These are phyloP conservation scores for Cuculus canorus DNA, from an alignment of 2,797 vertebrate genomes.

Conservation along the genomic window DNA sequence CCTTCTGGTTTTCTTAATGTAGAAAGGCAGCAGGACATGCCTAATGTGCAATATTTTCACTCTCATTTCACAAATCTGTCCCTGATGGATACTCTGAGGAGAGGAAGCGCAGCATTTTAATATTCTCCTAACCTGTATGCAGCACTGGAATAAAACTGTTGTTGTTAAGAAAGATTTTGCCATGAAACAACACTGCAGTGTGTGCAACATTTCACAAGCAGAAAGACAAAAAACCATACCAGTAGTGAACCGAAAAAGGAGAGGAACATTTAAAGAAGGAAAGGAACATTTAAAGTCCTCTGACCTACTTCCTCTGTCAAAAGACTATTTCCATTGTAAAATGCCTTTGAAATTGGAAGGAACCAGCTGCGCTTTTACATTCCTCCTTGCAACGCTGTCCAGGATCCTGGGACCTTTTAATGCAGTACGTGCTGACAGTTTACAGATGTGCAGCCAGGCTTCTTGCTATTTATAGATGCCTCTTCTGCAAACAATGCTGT, in stretches of 20 bases:
- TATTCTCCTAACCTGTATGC: not conserved
- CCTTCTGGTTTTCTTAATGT: not conserved
- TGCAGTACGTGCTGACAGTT: constrained; percentile 18
- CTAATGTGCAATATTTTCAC: not conserved
- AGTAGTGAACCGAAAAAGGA: not conserved
- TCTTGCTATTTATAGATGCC: constrained; percentile 73
- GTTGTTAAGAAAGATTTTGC: not conserved
- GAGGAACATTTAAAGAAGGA: not conserved
- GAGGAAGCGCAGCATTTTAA: not conserved
- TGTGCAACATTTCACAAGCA: not conserved
- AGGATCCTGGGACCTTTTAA: constrained; percentile 25
- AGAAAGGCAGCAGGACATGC: not conserved
- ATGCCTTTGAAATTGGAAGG: not conserved
- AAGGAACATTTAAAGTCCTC: not conserved
- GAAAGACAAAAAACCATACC: not conserved
- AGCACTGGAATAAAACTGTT: not conserved
- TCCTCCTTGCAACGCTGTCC: not conserved
- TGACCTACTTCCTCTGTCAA: not conserved
- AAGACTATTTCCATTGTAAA: not conserved
- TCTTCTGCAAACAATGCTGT: not conserved
- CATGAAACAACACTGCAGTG: not conserved
- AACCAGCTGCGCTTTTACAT: not conserved
- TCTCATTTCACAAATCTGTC: constrained; percentile 9
- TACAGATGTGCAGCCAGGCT: constrained; percentile 54
- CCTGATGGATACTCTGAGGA: not conserved